phyloP scores from a whole-genome alignment of 1,140 invertebrate species.

The Mya arenaria region DNA sequence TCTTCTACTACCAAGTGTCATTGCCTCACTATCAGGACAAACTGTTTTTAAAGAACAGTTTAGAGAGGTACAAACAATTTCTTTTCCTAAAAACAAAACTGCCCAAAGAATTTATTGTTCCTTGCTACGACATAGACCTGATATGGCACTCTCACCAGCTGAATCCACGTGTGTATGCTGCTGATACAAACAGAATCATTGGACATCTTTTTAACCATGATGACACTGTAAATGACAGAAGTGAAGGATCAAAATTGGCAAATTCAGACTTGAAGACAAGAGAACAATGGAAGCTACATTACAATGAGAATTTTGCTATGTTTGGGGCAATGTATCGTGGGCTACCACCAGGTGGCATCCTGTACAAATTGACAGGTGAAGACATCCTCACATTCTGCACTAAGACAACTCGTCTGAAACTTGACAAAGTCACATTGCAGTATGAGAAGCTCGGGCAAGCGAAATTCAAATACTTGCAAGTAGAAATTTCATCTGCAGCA shows the following conservation, averaged over 20 bases:
- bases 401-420: not conserved
- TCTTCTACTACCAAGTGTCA: slow-evolving; percentile 81
- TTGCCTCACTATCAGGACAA: slow-evolving; percentile 81
- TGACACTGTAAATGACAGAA: slow-evolving; percentile 79
- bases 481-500: not conserved
- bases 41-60: slow-evolving; percentile 79
- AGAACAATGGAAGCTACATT: slow-evolving; percentile 71
- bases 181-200: slow-evolving; percentile 77
- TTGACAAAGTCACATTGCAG: not conserved
- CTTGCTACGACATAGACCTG: slow-evolving; percentile 83
- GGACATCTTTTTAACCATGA: slow-evolving; percentile 78
- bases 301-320: slow-evolving; percentile 69
- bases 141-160: slow-evolving; percentile 83
- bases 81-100: slow-evolving; percentile 80
- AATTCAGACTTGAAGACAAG: slow-evolving; percentile 67
- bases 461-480: not conserved
- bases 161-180: slow-evolving; percentile 80
- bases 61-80: slow-evolving; percentile 82
- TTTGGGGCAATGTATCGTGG: slow-evolving; percentile 8
- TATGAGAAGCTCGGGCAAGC: not conserved
- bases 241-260: slow-evolving; percentile 78
- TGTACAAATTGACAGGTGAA: not conserved
- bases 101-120: slow-evolving; percentile 81
- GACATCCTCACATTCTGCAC: not conserved
- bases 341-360: not conserved